Evolutionary conservation across 2,797 vertebrate species (phyloP), one percentile per base, ranked within the genome.

Genomic region (Siniperca obscura): DNA sequence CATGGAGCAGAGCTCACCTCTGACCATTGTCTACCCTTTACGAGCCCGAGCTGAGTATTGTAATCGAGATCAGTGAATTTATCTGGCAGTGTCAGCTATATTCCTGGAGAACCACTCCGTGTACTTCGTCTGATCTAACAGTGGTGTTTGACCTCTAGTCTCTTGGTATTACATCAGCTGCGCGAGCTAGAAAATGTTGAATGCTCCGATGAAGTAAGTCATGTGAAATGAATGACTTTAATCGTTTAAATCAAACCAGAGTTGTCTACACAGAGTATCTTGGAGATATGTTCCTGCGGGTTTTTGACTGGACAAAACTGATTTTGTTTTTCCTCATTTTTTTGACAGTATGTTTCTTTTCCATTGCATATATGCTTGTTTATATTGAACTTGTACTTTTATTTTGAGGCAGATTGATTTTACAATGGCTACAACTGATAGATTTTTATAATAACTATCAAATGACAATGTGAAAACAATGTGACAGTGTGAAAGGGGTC

Each of bases 1-100:
- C 53, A 42, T 10, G 8, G n/a, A 57, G 52, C 13, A 40, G 48
- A 46, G 40, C 56, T 83, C 65, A 79, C 60, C 72, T 82, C 53
- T 78, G 78, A 73, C 56, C 64, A n/a, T 60, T 1, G n/a, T 59
- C 69, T 55, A 75, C 64, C 55, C 57, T 22, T 25, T 36, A 34
- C 1, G 1, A 38, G 42, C 53, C 16, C 34, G 36, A 42, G 40
- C 69, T 30, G 34, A 68, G 50, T 19, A 27, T 74, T 36, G 67
- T 70, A 14, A 14, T 46, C 13, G 3, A 46, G 44, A 76, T 79
- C 61, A 59, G 30, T 70, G 36, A 64, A 53, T 25, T 7, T 55
- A 48, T 25, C 30, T 17, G 30, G 17, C 36, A 50, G 44, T 55
- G 56, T 75, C 36, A n/a, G 53, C 17, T 25, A 17, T 22, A 22